Evolutionary conservation across 2,797 vertebrate genomes (phyloP).

Genomic region (Diglossa cyanea): DNA sequence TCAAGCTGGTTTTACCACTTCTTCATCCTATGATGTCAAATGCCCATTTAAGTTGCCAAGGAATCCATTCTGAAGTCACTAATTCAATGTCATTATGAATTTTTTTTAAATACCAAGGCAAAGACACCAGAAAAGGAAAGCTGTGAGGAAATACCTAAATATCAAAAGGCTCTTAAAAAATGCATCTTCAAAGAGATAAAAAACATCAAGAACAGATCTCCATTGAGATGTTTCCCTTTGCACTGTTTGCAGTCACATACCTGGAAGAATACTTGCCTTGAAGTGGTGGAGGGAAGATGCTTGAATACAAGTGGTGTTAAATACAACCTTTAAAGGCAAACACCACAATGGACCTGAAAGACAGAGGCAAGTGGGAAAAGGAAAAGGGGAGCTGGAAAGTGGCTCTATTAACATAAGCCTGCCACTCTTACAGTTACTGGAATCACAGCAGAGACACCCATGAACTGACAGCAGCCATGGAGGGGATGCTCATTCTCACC

Average conservation of each 20-base stretch:
- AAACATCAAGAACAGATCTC: not conserved
- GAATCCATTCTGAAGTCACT: not conserved
- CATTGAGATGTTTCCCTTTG: not conserved
- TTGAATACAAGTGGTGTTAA: conserved; percentile 33
- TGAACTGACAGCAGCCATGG: not conserved
- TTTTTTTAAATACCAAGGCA: not conserved
- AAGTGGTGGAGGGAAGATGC: not conserved
- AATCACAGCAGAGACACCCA: not conserved
- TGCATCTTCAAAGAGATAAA: conserved; percentile 35
- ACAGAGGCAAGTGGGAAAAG: not conserved
- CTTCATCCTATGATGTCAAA: conserved; percentile 16
- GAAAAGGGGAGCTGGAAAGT: not conserved
- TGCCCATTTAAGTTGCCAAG: not conserved
- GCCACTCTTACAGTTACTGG: not conserved
- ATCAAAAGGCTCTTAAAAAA: conserved; percentile 21
- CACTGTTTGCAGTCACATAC: conserved; percentile 41
- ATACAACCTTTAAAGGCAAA: conserved; percentile 28
- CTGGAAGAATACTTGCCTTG: conserved; percentile 45
- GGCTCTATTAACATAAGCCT: not conserved
- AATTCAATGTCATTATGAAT: not conserved
- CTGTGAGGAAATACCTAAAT: conserved; percentile 4
- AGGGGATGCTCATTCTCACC: not conserved
- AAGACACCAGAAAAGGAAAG: conserved; percentile 15
- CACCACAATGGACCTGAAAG: conserved; percentile 1
- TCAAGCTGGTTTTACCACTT: not conserved